Percentiles rank a stretch among this genome's conserved stretches.
Conservation (phyloP, 2,797 vertebrate species). For the Hyperoplus immaculatus region DNA sequence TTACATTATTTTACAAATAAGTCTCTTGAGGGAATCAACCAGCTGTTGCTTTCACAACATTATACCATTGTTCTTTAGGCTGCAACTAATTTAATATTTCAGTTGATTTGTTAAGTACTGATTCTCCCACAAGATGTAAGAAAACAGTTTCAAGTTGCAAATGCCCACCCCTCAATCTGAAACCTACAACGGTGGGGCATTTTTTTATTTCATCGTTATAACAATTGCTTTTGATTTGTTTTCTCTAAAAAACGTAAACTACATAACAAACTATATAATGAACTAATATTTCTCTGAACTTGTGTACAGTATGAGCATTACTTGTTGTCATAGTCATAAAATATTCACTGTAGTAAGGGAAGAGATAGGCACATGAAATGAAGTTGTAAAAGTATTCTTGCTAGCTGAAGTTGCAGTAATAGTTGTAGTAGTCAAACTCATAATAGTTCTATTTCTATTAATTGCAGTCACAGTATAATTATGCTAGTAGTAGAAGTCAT, state of each 20-base stretch:
- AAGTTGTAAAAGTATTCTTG: background rate
- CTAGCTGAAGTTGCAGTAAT: background rate
- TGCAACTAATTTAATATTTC: background rate
- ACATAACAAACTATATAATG: background rate
- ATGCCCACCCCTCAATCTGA: background rate
- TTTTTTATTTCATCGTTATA: background rate
- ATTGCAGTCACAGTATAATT: background rate
- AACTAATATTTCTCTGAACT: background rate
- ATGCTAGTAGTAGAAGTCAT: background rate
- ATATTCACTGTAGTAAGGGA: too few relatives aligned
- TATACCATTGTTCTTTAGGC: background rate
- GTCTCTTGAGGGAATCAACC: constrained; percentile 5
- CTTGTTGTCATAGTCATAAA: background rate
- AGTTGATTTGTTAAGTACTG: background rate
- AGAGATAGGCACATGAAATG: too few relatives aligned
- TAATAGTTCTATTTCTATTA: background rate
- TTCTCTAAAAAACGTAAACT: background rate
- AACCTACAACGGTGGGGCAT: background rate
- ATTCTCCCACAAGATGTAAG: background rate
- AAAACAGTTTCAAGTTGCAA: background rate
- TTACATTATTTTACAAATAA: constrained; percentile 13
- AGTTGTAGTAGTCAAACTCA: background rate
- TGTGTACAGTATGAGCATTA: background rate
- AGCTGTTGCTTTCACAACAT: background rate
- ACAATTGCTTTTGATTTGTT: background rate